phyloP scores from a whole-genome alignment of 2,888 invertebrate genomes.

The Morpho helenor region DNA sequence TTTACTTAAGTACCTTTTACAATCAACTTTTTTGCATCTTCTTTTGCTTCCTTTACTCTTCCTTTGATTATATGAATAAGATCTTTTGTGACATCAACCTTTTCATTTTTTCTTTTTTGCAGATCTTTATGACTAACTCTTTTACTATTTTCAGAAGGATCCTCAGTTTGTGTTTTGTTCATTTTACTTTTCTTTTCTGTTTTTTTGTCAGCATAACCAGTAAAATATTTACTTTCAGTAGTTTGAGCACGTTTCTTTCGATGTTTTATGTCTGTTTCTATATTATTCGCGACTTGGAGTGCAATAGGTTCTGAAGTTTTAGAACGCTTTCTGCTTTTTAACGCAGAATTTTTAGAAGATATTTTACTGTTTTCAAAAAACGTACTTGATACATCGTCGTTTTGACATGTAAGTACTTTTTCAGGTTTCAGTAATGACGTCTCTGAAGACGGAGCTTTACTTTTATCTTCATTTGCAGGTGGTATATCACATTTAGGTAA shows the following conservation, averaged over 20 bases:
- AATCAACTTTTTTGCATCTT: slow-evolving; percentile 44
- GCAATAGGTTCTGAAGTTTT: slow-evolving; percentile 26
- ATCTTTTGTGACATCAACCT: slow-evolving; percentile 67
- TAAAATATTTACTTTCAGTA: slow-evolving; percentile 56
- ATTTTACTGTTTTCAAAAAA: slow-evolving; percentile 42
- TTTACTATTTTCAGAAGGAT: slow-evolving; percentile 41
- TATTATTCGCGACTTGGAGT: slow-evolving; percentile 10
- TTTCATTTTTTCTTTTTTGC: slow-evolving; percentile 40
- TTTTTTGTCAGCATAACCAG: slow-evolving; percentile 23
- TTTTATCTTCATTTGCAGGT: slow-evolving; percentile 9
- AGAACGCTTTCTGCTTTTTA: slow-evolving; percentile 33
- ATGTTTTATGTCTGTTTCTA: slow-evolving; percentile 35
- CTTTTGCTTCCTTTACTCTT: slow-evolving; percentile 68
- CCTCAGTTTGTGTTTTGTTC: slow-evolving; percentile 34
- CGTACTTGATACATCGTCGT: slow-evolving; percentile 43
- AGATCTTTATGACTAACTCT: slow-evolving; percentile 67
- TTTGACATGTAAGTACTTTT: slow-evolving; percentile 44
- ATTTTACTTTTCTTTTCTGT: slow-evolving; percentile 27
- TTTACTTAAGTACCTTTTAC: slow-evolving; percentile 48
- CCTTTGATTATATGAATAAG: slow-evolving; percentile 74
- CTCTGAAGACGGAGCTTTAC: slow-evolving; percentile 1
- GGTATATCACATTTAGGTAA: slow-evolving; percentile 5
- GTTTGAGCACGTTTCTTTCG: slow-evolving; percentile 53
- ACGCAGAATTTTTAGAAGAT: slow-evolving; percentile 16
- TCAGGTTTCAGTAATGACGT: slow-evolving; percentile 36